Base-by-base conservation (phyloP, 2,113 vertebrate species). In the Poeciliopsis prolifica region DNA sequence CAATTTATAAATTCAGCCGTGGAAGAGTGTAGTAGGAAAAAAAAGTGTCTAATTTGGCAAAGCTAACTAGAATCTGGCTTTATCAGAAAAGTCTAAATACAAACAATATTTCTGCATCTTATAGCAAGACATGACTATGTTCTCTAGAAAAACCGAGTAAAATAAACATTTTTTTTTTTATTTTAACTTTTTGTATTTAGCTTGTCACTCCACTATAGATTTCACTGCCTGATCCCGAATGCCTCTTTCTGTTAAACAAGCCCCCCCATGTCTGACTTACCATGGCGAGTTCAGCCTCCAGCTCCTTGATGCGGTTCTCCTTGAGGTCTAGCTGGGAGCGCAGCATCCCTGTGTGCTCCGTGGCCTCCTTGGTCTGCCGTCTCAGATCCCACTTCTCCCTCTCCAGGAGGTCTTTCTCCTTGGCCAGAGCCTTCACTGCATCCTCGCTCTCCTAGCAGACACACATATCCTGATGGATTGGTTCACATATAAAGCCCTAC, bases 261-360 rank as follows among this genome's bases (percentile, higher is more conserved):
- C 29, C 42, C 33, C 29, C 15, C 15, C 15, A 14, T 24, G 9
- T 69, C 48, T 51, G 24, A 79, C 97, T 98, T 90, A 99, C 98
- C 98, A 99, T 99, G 86, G 98, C 95, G 86, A 99, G 93, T 89
- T 99, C 98, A 0, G 98, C 98, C 87, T 99, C 98, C 91, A 99
- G 96, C 92, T 99, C 98, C 94, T 99, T 99, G 94, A 98, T 98
- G 72, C 98, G 94, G 95, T 99, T 99, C 92, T 99, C 98, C 82
- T 97, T 99, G 81, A 99, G 95, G 92, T 99, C 98, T 13, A 99
- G 96, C 94, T 99, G 97, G 3, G 97, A 96, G 76, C 97, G 97
- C 54, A 99, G 94, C 5, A 95, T 92, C 0, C 95, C 94, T 1
- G 97, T 97, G 0, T 98, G 97, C 92, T 99, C 98, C 0, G 97